Evolutionary conservation across 2,113 vertebrate genomes (phyloP).

Genomic region (Thinocorus orbignyianus): DNA sequence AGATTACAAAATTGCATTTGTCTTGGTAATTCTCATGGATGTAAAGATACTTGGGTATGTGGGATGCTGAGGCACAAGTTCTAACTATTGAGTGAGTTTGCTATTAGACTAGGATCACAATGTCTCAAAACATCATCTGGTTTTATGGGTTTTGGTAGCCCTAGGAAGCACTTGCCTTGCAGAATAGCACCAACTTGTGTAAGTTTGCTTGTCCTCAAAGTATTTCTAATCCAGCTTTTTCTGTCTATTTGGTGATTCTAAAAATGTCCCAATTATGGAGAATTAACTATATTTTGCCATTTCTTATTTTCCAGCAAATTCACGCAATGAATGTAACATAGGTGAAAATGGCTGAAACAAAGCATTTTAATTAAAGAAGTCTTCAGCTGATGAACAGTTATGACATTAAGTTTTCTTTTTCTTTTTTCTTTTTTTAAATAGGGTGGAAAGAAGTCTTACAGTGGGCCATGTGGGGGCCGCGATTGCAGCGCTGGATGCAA

Average conservation of each 20-base stretch:
- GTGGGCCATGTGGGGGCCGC: slow-evolving; percentile 79
- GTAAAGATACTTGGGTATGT: neutral
- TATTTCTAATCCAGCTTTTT: neutral
- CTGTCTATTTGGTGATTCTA: neutral
- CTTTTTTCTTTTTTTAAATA: slow-evolving; percentile 36
- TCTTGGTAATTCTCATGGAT: neutral
- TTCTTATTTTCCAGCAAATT: neutral
- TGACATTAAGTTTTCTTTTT: neutral
- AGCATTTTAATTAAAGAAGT: neutral
- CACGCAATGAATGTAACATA: fast-evolving
- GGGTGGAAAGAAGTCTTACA: slow-evolving; percentile 78
- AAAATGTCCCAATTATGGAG: neutral
- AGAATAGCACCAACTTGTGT: neutral
- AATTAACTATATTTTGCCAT: neutral
- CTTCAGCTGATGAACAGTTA: neutral
- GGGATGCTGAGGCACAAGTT: neutral
- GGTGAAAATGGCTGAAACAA: neutral
- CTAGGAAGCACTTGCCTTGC: neutral
- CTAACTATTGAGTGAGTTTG: neutral
- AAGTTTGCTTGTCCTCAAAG: neutral
- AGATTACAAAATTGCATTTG: neutral
- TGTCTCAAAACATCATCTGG: neutral
- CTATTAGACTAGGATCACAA: no score
- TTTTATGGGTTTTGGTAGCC: neutral
- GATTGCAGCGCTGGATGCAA: slow-evolving; percentile 83